These are phyloP conservation scores for Phortica variegata DNA, from an alignment of 1,140 invertebrate genomes.

Conservation along the genomic window DNA sequence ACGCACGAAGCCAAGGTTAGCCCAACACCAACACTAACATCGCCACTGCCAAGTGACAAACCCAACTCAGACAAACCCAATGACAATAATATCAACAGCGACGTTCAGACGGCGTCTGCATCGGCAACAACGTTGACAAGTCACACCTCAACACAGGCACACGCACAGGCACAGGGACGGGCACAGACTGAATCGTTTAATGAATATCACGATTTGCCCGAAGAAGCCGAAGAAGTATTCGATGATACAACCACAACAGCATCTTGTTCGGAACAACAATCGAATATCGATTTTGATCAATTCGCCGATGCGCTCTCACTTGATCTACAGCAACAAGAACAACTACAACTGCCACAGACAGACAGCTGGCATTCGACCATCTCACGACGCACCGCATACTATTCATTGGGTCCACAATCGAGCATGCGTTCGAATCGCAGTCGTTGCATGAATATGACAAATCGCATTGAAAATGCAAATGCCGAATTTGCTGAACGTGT, in stretches of 20 bases:
- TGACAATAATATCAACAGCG: neutral
- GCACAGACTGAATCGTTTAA: neutral
- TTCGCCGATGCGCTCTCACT: conserved; percentile 33
- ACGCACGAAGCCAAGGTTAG: conserved; percentile 18
- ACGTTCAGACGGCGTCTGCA: neutral
- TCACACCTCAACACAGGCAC: neutral
- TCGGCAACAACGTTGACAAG: neutral
- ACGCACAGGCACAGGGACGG: too few species aligned
- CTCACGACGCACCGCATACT: conserved; percentile 73
- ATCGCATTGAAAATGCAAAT: conserved; percentile 38
- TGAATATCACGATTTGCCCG: conserved; percentile 33
- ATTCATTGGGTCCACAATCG: conserved; percentile 64
- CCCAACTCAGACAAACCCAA: neutral
- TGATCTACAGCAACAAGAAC: too few species aligned
- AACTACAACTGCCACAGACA: conserved; percentile 61
- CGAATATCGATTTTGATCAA: conserved; percentile 14
- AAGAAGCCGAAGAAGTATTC: conserved; percentile 9
- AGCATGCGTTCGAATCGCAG: conserved; percentile 44
- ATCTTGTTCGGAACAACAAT: neutral
- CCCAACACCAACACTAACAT: neutral
- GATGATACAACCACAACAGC: conserved; percentile 1
- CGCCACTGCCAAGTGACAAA: neutral
- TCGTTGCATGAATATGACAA: conserved; percentile 24
- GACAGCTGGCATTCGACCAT: conserved; percentile 80
- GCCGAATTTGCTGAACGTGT: conserved; percentile 63